phyloP scores from a whole-genome alignment of 2,888 invertebrate genomes.

The Ypsolopha scabrella region DNA sequence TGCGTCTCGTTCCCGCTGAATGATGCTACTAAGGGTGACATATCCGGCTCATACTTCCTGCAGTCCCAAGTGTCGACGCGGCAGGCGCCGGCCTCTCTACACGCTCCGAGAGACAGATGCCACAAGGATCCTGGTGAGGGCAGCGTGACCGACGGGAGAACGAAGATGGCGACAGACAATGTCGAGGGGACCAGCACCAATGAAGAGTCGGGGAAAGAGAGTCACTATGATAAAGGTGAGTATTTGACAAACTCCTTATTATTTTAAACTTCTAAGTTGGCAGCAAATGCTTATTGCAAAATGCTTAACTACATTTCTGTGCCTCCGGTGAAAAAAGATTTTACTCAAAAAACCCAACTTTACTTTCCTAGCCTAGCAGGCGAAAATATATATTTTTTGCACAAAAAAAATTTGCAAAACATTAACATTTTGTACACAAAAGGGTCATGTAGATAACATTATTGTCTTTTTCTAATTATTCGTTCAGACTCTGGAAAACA shows the following conservation, averaged over 20 bases:
- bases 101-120: constrained; percentile 27
- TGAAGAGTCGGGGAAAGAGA: constrained; percentile 49
- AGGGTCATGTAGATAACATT: no score
- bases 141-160: constrained; percentile 40
- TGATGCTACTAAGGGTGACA: constrained; percentile 80
- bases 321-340: no score
- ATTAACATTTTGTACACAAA: no score
- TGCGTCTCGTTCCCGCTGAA: constrained; percentile 92
- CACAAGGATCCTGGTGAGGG: constrained; percentile 16
- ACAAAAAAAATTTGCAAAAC: no score
- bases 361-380: no score
- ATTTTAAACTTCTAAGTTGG: no score
- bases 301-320: no score
- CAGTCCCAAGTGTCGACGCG: constrained; percentile 70
- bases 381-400: no score
- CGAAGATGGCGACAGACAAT: constrained; percentile 65
- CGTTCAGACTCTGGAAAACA: no score
- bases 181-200: constrained; percentile 52
- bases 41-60: constrained; percentile 79
- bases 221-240: constrained; percentile 52
- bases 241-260: background rate
- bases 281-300: no score
- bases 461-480: no score
- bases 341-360: no score
- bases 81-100: constrained; percentile 28